Percentiles rank a stretch among this genome's conserved stretches.
These are phyloP conservation scores for Hyposmocoma kahamanoa DNA, from an alignment of 1,140 invertebrate species.

Conservation along the genomic window DNA sequence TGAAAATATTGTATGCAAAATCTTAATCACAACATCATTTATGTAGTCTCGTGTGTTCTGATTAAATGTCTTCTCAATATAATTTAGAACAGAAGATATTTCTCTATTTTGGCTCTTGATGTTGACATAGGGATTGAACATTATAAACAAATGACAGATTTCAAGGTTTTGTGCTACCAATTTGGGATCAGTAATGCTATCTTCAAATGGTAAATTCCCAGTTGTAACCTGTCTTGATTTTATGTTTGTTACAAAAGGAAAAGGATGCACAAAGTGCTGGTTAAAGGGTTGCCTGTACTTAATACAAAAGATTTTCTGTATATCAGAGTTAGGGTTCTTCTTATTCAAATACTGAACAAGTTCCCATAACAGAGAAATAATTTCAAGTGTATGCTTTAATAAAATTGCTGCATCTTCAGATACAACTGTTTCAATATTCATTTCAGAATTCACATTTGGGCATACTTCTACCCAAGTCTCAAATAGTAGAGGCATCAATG, in stretches of 20 bases:
- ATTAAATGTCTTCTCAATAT: slow-evolving; percentile 64
- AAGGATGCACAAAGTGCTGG: slow-evolving; percentile 69
- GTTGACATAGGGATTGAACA: slow-evolving; percentile 59
- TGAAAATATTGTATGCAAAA: slow-evolving; percentile 57
- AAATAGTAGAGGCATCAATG: slow-evolving; percentile 80
- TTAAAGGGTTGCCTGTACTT: slow-evolving; percentile 70
- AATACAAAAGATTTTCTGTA: slow-evolving; percentile 63
- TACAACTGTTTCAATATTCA: slow-evolving; percentile 61
- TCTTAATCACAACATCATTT: slow-evolving; percentile 45
- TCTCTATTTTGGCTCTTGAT: slow-evolving; percentile 45
- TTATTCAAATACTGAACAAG: slow-evolving; percentile 60
- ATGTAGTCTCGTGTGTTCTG: slow-evolving; percentile 30
- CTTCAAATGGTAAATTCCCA: slow-evolving; percentile 26
- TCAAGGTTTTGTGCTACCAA: slow-evolving; percentile 71
- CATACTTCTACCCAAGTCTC: slow-evolving; percentile 84
- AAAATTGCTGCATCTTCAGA: slow-evolving; percentile 74
- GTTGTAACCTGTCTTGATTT: slow-evolving; percentile 33
- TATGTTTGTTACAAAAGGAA: slow-evolving; percentile 71
- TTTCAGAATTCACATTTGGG: slow-evolving; percentile 54
- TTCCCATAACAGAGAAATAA: slow-evolving; percentile 74
- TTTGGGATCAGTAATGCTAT: slow-evolving; percentile 59
- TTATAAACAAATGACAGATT: slow-evolving; percentile 70
- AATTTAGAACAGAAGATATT: slow-evolving; percentile 50
- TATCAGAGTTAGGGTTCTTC: slow-evolving; percentile 40
- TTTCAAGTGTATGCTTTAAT: slow-evolving; percentile 73